Conservation (phyloP, 2,888 invertebrate genomes). For the Acrobasis suavella region DNA sequence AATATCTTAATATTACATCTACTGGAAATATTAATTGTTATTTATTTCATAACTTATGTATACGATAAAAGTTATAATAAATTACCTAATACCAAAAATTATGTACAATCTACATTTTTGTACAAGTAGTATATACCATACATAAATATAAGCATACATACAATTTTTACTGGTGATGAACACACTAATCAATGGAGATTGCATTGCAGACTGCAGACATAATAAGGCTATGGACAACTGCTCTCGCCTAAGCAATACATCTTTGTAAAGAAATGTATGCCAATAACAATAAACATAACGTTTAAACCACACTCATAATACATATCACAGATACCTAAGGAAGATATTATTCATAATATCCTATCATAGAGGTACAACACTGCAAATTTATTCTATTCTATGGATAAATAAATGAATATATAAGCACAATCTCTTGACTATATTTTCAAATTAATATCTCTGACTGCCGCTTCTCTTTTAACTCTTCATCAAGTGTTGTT, state of each 20-base stretch:
- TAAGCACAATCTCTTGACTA: constrained; percentile 64
- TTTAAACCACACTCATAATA: constrained; percentile 53
- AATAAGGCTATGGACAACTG: constrained; percentile 24
- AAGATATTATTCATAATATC: constrained; percentile 66
- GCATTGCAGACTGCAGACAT: constrained; percentile 40
- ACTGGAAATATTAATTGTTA: constrained; percentile 3
- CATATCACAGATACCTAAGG: constrained; percentile 80
- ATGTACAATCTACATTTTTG: constrained; percentile 64
- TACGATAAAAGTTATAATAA: constrained; percentile 41
- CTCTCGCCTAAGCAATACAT: constrained; percentile 21
- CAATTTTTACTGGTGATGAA: constrained; percentile 49
- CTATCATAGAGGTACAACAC: constrained; percentile 64
- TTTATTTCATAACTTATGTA: neutral
- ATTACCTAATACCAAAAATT: constrained; percentile 47
- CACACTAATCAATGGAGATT: constrained; percentile 60
- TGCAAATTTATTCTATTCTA: constrained; percentile 50
- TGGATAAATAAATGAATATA: constrained; percentile 58
- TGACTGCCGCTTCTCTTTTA: constrained; percentile 32
- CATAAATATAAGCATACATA: constrained; percentile 38
- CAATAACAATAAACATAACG: constrained; percentile 55
- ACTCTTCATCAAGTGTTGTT: constrained; percentile 32
- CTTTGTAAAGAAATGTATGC: constrained; percentile 31
- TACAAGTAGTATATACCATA: constrained; percentile 54
- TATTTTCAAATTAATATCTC: constrained; percentile 49
- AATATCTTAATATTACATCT: constrained; percentile 12